phyloP scores from a whole-genome alignment of 1,140 invertebrate genomes.

The Bombus terrestris region DNA sequence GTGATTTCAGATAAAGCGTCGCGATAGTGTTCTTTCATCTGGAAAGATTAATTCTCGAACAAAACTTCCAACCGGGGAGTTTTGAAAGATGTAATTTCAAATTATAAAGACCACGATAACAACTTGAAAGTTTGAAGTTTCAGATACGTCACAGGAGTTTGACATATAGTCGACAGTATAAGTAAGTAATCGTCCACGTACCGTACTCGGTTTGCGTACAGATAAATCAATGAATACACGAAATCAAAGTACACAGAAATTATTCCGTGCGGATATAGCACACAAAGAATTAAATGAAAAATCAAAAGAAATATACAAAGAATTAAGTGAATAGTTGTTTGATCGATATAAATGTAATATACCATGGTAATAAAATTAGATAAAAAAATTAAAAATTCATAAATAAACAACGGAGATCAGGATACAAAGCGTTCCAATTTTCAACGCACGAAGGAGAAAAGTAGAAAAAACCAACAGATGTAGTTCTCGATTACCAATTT shows the following conservation, averaged over 20 bases:
- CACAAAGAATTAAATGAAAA: background rate
- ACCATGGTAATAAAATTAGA: background rate
- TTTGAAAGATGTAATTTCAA: background rate
- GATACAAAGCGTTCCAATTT: background rate
- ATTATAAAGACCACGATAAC: background rate
- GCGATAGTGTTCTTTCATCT: background rate
- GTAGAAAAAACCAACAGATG: background rate
- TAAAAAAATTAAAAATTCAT: background rate
- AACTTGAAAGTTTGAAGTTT: background rate
- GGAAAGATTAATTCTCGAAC: background rate
- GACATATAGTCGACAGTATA: no score
- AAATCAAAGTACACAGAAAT: no score
- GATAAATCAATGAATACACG: no score
- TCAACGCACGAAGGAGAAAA: background rate
- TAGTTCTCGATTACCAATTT: slow-evolving; percentile 3
- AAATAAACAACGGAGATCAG: background rate
- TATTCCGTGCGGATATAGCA: no score
- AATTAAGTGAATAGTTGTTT: background rate
- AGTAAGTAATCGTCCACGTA: no score
- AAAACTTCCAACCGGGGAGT: background rate
- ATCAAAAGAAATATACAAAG: no score
- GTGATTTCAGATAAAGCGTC: background rate
- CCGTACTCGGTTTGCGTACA: no score
- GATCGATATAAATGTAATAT: background rate
- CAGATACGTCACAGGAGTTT: background rate